phyloP scores from a whole-genome alignment of 2,888 invertebrate genomes.

The Diaperis boleti region DNA sequence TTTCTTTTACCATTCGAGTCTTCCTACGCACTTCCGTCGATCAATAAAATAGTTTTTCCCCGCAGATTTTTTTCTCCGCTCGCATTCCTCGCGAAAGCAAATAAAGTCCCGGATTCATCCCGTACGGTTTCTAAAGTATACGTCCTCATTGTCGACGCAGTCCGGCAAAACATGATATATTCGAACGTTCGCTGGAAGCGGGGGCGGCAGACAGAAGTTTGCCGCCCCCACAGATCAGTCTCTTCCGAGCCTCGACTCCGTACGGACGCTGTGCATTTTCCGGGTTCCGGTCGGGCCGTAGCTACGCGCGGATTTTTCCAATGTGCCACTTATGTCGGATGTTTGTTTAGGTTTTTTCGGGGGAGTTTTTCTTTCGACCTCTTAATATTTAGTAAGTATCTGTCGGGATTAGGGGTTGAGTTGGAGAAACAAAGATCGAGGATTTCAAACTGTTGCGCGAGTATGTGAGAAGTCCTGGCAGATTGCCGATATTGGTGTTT shows the following conservation, averaged over 20 bases:
- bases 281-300: constrained; percentile 30
- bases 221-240: constrained; percentile 49
- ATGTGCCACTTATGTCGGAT: not conserved
- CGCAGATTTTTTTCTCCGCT: not conserved
- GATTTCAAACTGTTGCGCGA: not conserved
- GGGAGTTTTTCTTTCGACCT: not conserved
- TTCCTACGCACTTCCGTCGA: not conserved
- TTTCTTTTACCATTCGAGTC: too few species aligned
- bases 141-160: constrained; percentile 36
- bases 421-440: too few species aligned
- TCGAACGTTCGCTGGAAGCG: constrained; percentile 36
- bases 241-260: constrained; percentile 43
- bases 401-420: not conserved
- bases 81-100: constrained; percentile 2
- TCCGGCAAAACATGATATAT: constrained; percentile 39
- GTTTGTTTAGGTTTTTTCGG: not conserved
- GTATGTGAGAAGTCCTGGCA: too few species aligned
- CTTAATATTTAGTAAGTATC: not conserved
- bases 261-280: constrained; percentile 42
- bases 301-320: constrained; percentile 2
- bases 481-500: too few species aligned
- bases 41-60: not conserved
- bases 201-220: constrained; percentile 34
- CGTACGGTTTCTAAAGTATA: constrained; percentile 24
- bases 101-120: not conserved